Evolutionary conservation across 1,140 invertebrate genomes (phyloP).

Genomic region (Drosophila seguyi): DNA sequence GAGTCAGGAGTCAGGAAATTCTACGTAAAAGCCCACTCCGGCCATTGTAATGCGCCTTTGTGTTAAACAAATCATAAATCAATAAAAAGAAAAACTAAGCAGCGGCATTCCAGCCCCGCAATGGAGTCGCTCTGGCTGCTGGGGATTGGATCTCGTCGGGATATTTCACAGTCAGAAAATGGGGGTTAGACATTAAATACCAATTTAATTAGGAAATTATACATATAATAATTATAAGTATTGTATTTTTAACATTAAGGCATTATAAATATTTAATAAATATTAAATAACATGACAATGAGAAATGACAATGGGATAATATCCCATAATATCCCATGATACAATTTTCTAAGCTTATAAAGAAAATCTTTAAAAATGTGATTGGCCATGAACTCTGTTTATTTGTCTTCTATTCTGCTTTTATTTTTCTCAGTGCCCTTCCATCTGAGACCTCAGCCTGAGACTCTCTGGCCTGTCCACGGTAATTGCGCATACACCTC

Average conservation of each 20-base stretch:
- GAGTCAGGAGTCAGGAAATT: slow-evolving; percentile 55
- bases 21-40: slow-evolving; percentile 70
- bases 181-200: no score
- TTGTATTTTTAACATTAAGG: no score
- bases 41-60: slow-evolving; percentile 80
- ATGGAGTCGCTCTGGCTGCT: slow-evolving; percentile 46
- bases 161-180: background rate
- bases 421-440: background rate
- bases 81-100: slow-evolving; percentile 83
- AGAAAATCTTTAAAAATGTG: no score
- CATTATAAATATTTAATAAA: no score
- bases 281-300: no score
- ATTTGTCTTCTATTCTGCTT: background rate
- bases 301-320: no score
- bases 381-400: background rate
- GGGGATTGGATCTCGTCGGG: slow-evolving; percentile 13
- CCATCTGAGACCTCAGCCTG: slow-evolving; percentile 2
- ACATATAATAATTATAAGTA: no score
- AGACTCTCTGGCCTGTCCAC: slow-evolving; percentile 51
- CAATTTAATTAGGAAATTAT: no score
- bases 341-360: no score
- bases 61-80: slow-evolving; percentile 84
- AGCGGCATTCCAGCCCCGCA: slow-evolving; percentile 63
- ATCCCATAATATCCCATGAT: no score
- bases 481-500: slow-evolving; percentile 66